These are phyloP conservation scores for Hemiscyllium ocellatum DNA, from an alignment of 2,113 vertebrate species.

Conservation along the genomic window DNA sequence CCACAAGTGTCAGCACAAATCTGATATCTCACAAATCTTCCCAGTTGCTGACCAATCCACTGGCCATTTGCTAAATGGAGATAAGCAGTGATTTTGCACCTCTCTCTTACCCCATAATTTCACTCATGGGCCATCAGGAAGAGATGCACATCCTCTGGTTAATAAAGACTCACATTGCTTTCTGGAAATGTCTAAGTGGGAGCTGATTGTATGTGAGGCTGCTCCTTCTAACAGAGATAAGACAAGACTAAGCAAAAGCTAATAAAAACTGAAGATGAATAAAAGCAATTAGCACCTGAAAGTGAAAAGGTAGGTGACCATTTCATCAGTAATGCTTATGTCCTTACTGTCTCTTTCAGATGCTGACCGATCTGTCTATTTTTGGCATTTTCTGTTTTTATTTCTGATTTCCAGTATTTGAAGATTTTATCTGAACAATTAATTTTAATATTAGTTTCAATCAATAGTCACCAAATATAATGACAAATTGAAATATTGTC, in stretches of 20 bases:
- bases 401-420: constrained; percentile 1
- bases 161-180: neutral
- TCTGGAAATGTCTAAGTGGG: neutral
- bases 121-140: neutral
- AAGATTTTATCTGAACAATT: neutral
- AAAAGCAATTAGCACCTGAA: neutral
- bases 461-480: neutral
- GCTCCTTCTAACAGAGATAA: neutral
- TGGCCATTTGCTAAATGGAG: neutral
- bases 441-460: neutral
- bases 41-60: neutral
- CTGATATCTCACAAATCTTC: neutral
- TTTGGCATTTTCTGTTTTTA: neutral
- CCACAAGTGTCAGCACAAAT: neutral
- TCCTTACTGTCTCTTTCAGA: neutral
- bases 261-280: neutral
- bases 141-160: neutral
- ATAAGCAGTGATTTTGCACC: neutral
- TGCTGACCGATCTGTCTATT: neutral
- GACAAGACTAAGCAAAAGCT: neutral
- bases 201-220: neutral
- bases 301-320: neutral
- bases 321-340: neutral
- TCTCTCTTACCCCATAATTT: neutral
- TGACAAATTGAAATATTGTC: neutral